Evolutionary conservation across 2,797 vertebrate species (phyloP).

Genomic region (Acridotheres tristis): DNA sequence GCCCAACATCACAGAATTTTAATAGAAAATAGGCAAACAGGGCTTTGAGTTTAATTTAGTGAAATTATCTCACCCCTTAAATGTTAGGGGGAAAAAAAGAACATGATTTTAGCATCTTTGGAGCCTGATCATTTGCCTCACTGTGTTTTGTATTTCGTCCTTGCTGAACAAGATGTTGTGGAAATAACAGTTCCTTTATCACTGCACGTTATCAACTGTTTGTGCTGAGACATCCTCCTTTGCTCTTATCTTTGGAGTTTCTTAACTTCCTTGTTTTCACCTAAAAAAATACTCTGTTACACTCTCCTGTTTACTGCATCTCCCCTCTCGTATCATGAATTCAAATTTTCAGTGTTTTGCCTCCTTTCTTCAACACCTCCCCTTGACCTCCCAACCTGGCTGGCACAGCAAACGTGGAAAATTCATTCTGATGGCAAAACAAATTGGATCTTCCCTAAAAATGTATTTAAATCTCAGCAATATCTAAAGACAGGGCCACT

Average conservation of each 20-base stretch:
- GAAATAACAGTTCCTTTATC: slow-evolving; percentile 55
- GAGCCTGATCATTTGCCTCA: neutral
- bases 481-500: neutral
- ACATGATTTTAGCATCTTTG: neutral
- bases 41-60: neutral
- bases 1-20: neutral
- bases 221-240: slow-evolving; percentile 10
- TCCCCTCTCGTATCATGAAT: neutral
- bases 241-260: slow-evolving; percentile 64
- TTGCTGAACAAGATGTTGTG: neutral
- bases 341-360: neutral
- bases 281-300: neutral
- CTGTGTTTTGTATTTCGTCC: neutral
- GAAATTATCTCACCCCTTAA: neutral
- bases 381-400: neutral
- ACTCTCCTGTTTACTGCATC: slow-evolving; percentile 3
- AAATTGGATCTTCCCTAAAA: neutral
- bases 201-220: slow-evolving; percentile 19
- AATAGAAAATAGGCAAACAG: neutral
- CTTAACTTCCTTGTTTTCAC: slow-evolving; percentile 55
- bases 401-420: neutral
- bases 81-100: accelerated
- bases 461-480: neutral
- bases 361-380: neutral
- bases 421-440: neutral